These are phyloP conservation scores for Drosophila littoralis DNA, from an alignment of 1,140 invertebrate species.

Conservation along the genomic window DNA sequence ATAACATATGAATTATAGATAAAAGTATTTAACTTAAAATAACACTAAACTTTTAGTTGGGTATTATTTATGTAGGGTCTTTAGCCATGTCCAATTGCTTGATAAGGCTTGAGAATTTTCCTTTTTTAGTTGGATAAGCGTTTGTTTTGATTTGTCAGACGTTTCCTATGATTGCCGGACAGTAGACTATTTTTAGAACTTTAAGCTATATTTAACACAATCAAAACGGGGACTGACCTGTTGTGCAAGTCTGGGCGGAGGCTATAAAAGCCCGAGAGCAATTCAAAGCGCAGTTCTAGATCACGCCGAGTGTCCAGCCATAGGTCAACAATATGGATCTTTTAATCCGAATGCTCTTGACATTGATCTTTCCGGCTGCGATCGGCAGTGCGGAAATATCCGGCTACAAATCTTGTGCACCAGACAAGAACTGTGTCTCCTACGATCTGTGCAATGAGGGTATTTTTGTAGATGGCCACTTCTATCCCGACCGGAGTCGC, in stretches of 20 bases:
- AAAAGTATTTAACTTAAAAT: too few relatives aligned
- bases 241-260: constrained; percentile 3
- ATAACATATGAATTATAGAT: neutral
- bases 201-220: constrained; percentile 68
- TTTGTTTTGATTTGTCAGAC: constrained; percentile 6
- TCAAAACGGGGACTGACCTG: constrained; percentile 37
- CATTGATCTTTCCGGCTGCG: constrained; percentile 3
- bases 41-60: too few relatives aligned
- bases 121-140: neutral
- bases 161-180: neutral
- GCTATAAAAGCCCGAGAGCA: constrained; percentile 54
- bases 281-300: constrained; percentile 33
- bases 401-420: constrained; percentile 40
- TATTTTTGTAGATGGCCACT: constrained; percentile 44
- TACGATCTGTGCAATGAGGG: constrained; percentile 60
- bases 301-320: constrained; percentile 16
- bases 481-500: constrained; percentile 58
- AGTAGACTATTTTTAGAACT: constrained; percentile 59
- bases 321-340: constrained; percentile 1
- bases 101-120: neutral
- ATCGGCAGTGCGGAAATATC: neutral
- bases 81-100: neutral
- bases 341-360: constrained; percentile 1
- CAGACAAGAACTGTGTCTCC: constrained; percentile 55
- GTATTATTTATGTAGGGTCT: neutral